Base-by-base conservation (phyloP, 92 coral and sea anemone genomes). In the Porites cylindrica region DNA sequence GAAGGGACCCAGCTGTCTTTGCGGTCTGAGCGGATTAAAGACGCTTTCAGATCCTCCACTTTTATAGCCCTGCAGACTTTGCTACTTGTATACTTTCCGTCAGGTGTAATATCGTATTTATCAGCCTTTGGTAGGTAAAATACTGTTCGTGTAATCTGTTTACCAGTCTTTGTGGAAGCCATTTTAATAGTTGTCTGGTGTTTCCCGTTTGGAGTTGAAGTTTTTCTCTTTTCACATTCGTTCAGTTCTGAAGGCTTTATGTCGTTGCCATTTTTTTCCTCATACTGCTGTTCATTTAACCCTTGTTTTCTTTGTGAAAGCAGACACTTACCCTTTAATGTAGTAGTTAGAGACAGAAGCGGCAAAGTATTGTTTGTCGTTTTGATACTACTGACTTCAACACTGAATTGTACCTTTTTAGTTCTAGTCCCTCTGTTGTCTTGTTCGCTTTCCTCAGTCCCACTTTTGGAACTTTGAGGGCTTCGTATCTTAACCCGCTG, bases 121-220 rank as follows among this genome's bases (percentile, higher is more conserved):
- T 88, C 82, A 10, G 54, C 91, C 77, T 82, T 82, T 38, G 91
- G 88, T 51, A 88, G 59, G 59, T 64, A 60, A 72, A 73, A 72
- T 73, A 59, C 59, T 20, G 88, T 51, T 63, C 82, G 78, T 10
- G 1, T 17, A 14, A 73, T 68, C 11, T 85, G 53, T 66, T 67
- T 77, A 13, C 58, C 70, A 20, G 3, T 5, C 56, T 52, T 52
- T 66, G 32, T 64, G 7, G 83, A 77, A 3, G n/a, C 32, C 71
- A 17, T n/a, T 14, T n/a, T 26, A 43, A 17, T 23, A n/a, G 11
- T 12, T 6, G 64, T 52, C 12, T 75, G 60, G 17, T 21, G 4
- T 43, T 72, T 72, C 20, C 50, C 10, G 8, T 72, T 72, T 19
- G 10, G 19, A 16, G 10, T 67, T 9, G 80, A 72, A 14, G 47